Base-by-base conservation (phyloP, 2,797 vertebrate genomes). In the Malurus leucopterus region DNA sequence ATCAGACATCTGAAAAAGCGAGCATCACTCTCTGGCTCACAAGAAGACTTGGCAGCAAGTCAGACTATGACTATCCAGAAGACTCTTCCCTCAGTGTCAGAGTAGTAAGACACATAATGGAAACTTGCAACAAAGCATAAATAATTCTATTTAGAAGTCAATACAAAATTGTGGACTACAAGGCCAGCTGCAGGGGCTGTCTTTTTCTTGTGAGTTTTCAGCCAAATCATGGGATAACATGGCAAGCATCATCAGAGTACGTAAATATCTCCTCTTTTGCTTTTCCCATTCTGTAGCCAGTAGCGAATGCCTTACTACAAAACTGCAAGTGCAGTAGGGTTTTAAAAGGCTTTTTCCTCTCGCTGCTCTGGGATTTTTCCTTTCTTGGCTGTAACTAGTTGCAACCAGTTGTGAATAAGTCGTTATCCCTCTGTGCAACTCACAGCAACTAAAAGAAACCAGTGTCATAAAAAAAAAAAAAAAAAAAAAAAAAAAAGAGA, bases 381-480 rank as follows among this genome's bases (percentile, higher is more conserved):
- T 94, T 89, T 81, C 93, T 92, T 93, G 92, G 87, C 75, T 94
- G 64, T 88, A 96, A 95, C 92, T 86, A 95, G 90, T 88, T 84
- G 70, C 89, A 94, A 88, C 86, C 83, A 94, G 94, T 95, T 94
- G 95, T 92, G 91, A 97, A 92, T 93, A 93, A 96, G 93, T 96
- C 26, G 67, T 93, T 95, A 93, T 85, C 86, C 93, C 89, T 93
- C 95, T 95, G 84, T 94, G 95, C 61, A 93, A 92, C 93, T 95
- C 91, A 86, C 59, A 95, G 79, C 84, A 95, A 93, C 93, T 90
- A 92, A 95, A 92, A 92, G 88, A 95, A 95, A 91, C 76, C 95
- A 95, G 77, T 90, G 76, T 80, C 88, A 92, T 94, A 1, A 46
- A 63, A 54, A 71, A 47, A 73, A 88, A 27, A 34, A 74, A 49